Percentiles rank a stretch among this genome's conserved stretches.
These are phyloP conservation scores for Betta splendens DNA, from an alignment of 2,797 vertebrate genomes.

Conservation along the genomic window DNA sequence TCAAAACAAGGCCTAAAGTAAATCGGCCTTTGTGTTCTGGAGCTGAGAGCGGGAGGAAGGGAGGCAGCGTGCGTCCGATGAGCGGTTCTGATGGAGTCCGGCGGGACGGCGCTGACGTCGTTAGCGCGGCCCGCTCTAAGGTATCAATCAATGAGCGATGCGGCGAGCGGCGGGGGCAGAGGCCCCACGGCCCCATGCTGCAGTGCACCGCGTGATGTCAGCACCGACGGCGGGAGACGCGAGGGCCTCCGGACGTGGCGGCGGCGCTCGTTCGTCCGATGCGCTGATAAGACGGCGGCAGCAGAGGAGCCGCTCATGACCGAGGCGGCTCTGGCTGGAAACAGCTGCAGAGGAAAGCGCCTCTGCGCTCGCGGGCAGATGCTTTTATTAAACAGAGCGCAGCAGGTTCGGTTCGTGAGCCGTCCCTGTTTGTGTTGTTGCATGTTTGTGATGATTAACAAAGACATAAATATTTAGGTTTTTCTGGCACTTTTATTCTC, in stretches of 20 bases:
- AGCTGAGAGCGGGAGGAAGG: not conserved
- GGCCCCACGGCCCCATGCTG: conserved; percentile 42
- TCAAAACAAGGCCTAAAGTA: conserved; percentile 8
- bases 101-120: conserved; percentile 50
- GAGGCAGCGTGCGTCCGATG: conserved; percentile 25
- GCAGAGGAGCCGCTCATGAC: conserved; percentile 47
- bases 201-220: conserved; percentile 46
- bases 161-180: conserved; percentile 27
- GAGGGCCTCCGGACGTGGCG: conserved; percentile 53
- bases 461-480: not conserved
- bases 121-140: conserved; percentile 52
- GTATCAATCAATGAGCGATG: conserved; percentile 72
- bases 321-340: conserved; percentile 40
- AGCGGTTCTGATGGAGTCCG: conserved; percentile 36
- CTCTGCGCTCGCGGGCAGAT: conserved; percentile 64
- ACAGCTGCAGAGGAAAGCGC: conserved; percentile 57
- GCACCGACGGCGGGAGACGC: conserved; percentile 61
- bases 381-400: conserved; percentile 9
- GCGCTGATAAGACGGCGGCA: conserved; percentile 1
- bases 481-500: not conserved
- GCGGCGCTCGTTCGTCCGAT: conserved; percentile 8
- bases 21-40: conserved; percentile 7
- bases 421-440: conserved; percentile 1
- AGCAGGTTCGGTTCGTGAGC: conserved; percentile 2
- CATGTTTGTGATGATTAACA: not conserved